These are phyloP conservation scores for Drosophila ironensis DNA, from an alignment of 1,140 invertebrate genomes.

Conservation along the genomic window DNA sequence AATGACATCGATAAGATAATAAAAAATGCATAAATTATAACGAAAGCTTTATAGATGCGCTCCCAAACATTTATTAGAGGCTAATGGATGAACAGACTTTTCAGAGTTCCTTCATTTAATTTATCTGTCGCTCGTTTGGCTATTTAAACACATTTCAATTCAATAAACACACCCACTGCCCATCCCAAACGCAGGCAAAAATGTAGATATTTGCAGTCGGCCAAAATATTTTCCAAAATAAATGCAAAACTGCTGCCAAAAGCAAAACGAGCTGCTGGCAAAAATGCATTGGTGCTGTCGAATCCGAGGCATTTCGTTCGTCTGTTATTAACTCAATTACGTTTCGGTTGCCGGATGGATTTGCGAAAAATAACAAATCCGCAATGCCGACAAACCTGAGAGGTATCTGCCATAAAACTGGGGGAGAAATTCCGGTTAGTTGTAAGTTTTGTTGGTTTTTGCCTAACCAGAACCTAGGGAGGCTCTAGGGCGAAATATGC, in stretches of 20 bases:
- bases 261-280: not conserved
- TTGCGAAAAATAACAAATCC: slow-evolving; percentile 6
- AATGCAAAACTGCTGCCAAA: slow-evolving; percentile 14
- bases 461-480: too few species aligned
- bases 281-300: not conserved
- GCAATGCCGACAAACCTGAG: not conserved
- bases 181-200: not conserved
- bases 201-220: not conserved
- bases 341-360: not conserved
- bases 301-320: not conserved
- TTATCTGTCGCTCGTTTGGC: not conserved
- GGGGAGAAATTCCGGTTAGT: not conserved
- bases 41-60: too few species aligned
- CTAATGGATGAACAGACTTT: too few species aligned
- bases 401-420: not conserved
- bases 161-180: not conserved
- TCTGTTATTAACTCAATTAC: slow-evolving; percentile 13
- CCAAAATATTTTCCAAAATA: slow-evolving; percentile 3
- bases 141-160: slow-evolving; percentile 2
- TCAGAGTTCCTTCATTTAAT: too few species aligned
- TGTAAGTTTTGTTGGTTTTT: not conserved
- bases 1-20: too few species aligned
- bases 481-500: too few species aligned
- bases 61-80: too few species aligned
- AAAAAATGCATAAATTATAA: too few species aligned